phyloP scores from a whole-genome alignment of 2,113 vertebrate genomes.

The Circaetus cinerascens region DNA sequence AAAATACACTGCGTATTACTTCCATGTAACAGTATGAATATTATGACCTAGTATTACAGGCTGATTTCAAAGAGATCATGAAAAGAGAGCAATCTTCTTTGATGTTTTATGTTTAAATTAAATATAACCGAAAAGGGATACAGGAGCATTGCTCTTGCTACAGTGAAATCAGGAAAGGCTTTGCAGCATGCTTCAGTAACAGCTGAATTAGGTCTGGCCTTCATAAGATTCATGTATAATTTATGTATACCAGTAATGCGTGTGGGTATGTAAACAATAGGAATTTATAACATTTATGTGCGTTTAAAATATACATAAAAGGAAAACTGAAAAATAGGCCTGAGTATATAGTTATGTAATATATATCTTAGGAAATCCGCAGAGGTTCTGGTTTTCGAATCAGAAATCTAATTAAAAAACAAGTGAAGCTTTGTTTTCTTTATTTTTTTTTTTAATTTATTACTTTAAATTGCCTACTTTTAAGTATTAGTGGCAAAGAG shows the following conservation, averaged over 20 bases:
- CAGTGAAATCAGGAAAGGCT: not conserved
- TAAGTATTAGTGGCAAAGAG: not conserved
- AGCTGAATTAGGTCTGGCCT: not conserved
- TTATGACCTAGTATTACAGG: not conserved
- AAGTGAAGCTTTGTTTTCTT: not conserved
- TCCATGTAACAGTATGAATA: not conserved
- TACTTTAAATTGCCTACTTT: not conserved
- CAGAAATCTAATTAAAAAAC: not conserved
- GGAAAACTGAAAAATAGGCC: not conserved
- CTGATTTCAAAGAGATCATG: slow-evolving; percentile 22
- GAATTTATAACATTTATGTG: not conserved
- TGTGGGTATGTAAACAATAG: not conserved
- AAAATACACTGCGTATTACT: not conserved
- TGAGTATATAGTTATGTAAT: not conserved
- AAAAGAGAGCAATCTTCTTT: not conserved
- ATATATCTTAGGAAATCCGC: not conserved
- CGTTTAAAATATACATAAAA: not conserved
- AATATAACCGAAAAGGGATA: not conserved
- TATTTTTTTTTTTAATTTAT: not conserved
- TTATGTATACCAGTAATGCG: not conserved
- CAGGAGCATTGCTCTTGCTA: not conserved
- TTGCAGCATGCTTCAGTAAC: not conserved
- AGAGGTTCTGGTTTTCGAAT: not conserved
- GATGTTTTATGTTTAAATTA: slow-evolving; percentile 35
- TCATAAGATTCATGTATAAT: not conserved